These are phyloP conservation scores for Phenacoccus solenopsis DNA, from an alignment of 1,140 invertebrate species.

Conservation along the genomic window DNA sequence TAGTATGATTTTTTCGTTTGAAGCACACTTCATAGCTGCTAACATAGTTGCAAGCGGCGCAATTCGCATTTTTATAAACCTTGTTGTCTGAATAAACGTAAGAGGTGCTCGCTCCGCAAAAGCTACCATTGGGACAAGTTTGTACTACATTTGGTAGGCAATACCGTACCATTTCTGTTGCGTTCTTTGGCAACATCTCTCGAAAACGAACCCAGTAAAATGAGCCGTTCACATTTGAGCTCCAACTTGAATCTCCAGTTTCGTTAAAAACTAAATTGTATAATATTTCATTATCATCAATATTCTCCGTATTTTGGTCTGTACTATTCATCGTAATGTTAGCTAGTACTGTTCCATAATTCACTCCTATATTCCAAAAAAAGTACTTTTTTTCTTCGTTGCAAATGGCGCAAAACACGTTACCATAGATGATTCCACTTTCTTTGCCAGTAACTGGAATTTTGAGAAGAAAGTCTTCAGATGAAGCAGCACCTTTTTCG, in stretches of 20 bases:
- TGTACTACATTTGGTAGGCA: conserved; percentile 28
- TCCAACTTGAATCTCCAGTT: neutral
- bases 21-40: neutral
- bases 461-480: conserved; percentile 35
- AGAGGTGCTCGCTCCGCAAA: conserved; percentile 35
- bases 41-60: conserved; percentile 41
- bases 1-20: no score
- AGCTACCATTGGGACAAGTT: conserved; percentile 31
- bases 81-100: conserved; percentile 33
- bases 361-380: conserved; percentile 2
- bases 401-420: conserved; percentile 43
- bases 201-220: neutral
- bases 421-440: conserved; percentile 40
- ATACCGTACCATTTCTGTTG: conserved; percentile 22
- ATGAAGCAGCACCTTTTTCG: conserved; percentile 27
- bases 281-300: neutral
- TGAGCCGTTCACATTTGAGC: neutral
- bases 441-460: conserved; percentile 36
- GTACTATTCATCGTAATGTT: neutral
- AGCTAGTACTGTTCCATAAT: neutral
- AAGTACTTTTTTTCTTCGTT: conserved; percentile 32
- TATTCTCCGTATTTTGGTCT: no score
- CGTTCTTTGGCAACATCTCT: conserved; percentile 26
- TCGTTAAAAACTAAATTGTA: neutral
- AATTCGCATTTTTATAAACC: conserved; percentile 42